Evolutionary conservation across 2,888 invertebrate species (phyloP).

Genomic region (Caenorhabditis sulstoni): DNA sequence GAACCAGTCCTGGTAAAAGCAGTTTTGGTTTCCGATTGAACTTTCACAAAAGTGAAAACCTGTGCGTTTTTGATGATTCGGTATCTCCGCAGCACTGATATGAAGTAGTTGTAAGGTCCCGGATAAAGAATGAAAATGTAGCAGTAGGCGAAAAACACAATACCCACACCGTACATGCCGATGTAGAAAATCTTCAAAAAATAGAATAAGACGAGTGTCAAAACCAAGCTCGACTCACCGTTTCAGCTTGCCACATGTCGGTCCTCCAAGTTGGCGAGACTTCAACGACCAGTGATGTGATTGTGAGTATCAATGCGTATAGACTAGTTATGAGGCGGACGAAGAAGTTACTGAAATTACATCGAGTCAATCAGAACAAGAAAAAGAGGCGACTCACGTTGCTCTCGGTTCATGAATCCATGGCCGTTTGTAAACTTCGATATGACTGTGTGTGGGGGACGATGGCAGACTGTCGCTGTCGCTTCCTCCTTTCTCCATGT

Average conservation of each 20-base stretch:
- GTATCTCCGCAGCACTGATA: slow-evolving; percentile 39
- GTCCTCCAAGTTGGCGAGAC: slow-evolving; percentile 76
- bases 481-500: slow-evolving; percentile 57
- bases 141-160: slow-evolving; percentile 75
- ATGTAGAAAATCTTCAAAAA: slow-evolving; percentile 74
- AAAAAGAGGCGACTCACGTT: slow-evolving; percentile 41
- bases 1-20: slow-evolving; percentile 62
- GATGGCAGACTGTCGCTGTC: slow-evolving; percentile 53
- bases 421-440: slow-evolving; percentile 30
- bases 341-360: slow-evolving; percentile 70
- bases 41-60: slow-evolving; percentile 11
- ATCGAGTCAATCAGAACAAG: background rate
- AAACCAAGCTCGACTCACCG: slow-evolving; percentile 60
- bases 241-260: slow-evolving; percentile 76
- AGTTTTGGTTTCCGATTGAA: slow-evolving; percentile 19
- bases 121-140: slow-evolving; percentile 79
- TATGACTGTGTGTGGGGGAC: slow-evolving; percentile 41
- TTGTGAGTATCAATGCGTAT: slow-evolving; percentile 77
- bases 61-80: slow-evolving; percentile 51
- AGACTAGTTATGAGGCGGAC: slow-evolving; percentile 75
- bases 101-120: slow-evolving; percentile 64
- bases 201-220: background rate
- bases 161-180: slow-evolving; percentile 77
- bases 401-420: slow-evolving; percentile 61
- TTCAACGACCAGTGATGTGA: slow-evolving; percentile 76